Conservation (phyloP, 2,797 vertebrate species). For the Cuniculus paca region DNA sequence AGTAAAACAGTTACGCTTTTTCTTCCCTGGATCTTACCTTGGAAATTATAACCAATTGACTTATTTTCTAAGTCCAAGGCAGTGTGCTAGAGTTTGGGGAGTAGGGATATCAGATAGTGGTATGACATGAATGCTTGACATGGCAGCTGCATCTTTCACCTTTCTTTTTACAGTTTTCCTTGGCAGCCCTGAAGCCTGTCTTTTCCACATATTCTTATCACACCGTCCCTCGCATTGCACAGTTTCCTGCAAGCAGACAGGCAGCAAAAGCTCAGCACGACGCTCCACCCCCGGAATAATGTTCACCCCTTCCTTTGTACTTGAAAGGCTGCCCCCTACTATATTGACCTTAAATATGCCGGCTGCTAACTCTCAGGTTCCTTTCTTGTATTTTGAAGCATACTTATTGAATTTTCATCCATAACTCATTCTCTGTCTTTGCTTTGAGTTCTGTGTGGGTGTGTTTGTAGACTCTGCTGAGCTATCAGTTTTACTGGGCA, state of each 20-base stretch:
- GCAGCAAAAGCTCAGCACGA: neutral
- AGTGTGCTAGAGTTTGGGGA: neutral
- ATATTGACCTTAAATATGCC: neutral
- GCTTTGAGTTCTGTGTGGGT: constrained; percentile 8
- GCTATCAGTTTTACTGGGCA: neutral
- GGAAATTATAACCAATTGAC: neutral
- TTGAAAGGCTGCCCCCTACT: neutral
- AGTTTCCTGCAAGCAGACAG: neutral
- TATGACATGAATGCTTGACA: neutral
- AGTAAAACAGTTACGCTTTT: neutral
- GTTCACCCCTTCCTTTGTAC: neutral
- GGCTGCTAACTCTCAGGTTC: neutral
- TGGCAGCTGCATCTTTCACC: neutral
- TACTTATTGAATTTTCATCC: constrained; percentile 18
- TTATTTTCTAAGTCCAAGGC: neutral
- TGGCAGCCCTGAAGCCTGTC: neutral
- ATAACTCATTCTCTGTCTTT: neutral
- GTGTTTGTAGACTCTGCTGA: constrained; percentile 15
- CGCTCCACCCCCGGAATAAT: neutral
- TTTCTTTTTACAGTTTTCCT: neutral
- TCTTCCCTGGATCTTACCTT: neutral
- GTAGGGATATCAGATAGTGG: neutral
- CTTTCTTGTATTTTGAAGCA: constrained; percentile 1
- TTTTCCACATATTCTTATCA: neutral
- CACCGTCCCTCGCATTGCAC: neutral